These are phyloP conservation scores for Drosophila pallidifrons DNA, from an alignment of 1,140 invertebrate species.

Conservation along the genomic window DNA sequence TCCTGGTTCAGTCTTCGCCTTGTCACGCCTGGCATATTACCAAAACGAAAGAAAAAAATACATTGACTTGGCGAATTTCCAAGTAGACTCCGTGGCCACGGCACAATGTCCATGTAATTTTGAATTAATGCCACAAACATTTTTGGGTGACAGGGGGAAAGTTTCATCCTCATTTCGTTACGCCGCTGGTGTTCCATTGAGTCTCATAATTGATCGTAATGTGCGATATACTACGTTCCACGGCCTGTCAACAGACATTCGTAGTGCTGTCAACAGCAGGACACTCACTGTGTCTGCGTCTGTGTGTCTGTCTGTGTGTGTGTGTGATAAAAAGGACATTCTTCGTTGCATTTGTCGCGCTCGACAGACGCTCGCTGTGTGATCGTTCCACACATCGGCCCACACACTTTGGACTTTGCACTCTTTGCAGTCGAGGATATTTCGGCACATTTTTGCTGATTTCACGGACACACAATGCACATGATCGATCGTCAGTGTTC, in stretches of 20 bases:
- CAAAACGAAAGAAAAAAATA: constrained; percentile 6
- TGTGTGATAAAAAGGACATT: constrained; percentile 44
- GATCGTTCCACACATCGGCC: constrained; percentile 17
- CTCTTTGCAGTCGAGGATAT: constrained; percentile 18
- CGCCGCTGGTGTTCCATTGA: constrained; percentile 72
- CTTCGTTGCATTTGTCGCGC: constrained; percentile 57
- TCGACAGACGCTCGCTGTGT: constrained; percentile 20
- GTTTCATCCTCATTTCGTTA: constrained; percentile 64
- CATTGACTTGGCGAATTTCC: constrained; percentile 47
- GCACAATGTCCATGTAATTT: constrained; percentile 80
- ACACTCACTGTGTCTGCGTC: constrained; percentile 30
- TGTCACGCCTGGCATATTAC: constrained; percentile 41
- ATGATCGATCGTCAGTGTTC: constrained; percentile 46
- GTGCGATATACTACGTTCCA: constrained; percentile 63
- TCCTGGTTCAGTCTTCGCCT: constrained; percentile 17
- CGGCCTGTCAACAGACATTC: constrained; percentile 65
- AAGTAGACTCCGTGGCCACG: constrained; percentile 69
- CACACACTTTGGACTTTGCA: constrained; percentile 33
- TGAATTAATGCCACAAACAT: constrained; percentile 79
- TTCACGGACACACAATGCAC: constrained; percentile 40
- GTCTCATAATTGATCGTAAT: constrained; percentile 83
- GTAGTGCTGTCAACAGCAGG: constrained; percentile 54
- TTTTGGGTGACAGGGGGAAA: constrained; percentile 16
- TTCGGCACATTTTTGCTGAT: constrained; percentile 28
- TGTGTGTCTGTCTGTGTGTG: background rate